Conservation (phyloP, 2,888 invertebrate genomes). For the Hirtodrosophila confusa region DNA sequence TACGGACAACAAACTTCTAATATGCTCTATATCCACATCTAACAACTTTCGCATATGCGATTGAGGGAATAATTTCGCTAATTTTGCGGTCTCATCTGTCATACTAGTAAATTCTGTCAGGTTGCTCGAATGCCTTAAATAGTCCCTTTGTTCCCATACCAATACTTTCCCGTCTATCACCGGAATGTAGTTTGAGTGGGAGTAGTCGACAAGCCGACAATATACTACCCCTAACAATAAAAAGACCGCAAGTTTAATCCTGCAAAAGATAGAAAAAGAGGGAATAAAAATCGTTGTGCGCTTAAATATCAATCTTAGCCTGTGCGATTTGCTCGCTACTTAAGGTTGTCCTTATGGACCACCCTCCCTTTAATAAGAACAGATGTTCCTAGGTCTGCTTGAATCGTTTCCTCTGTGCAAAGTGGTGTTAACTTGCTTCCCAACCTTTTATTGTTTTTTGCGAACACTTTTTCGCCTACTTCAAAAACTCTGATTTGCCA, state of each 20-base stretch:
- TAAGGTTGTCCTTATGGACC: no score
- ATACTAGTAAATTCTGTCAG: no score
- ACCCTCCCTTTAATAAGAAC: background rate
- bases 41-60: background rate
- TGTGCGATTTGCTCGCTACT: background rate
- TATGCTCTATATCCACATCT: background rate
- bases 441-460: background rate
- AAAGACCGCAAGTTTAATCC: background rate
- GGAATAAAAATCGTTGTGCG: background rate
- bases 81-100: background rate
- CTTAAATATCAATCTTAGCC: background rate
- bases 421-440: background rate
- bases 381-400: background rate
- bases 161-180: constrained; percentile 2
- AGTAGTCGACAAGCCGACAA: constrained; percentile 2
- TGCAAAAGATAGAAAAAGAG: background rate
- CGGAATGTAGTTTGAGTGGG: constrained; percentile 2
- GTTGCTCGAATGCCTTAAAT: background rate
- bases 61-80: background rate
- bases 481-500: background rate
- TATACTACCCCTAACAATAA: background rate
- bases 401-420: background rate
- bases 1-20: background rate
- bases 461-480: background rate
- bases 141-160: constrained; percentile 1